Evolutionary conservation across 2,113 vertebrate genomes (phyloP).

Genomic region (Copsychus sechellarum): DNA sequence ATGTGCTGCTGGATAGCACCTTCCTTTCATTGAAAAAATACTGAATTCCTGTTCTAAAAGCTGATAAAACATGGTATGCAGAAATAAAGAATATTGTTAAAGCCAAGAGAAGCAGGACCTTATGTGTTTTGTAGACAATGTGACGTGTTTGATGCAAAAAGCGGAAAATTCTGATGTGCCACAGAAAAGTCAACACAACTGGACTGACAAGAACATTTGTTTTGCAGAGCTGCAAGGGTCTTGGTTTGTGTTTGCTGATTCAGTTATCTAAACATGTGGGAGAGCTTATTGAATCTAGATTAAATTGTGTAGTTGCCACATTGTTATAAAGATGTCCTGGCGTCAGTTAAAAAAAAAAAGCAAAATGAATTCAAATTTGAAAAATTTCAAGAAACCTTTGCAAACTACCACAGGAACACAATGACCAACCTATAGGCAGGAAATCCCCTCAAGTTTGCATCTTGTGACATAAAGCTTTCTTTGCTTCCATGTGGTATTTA

Average conservation of each 20-base stretch:
- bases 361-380: too few relatives aligned
- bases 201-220: neutral
- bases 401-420: neutral
- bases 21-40: neutral
- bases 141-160: neutral
- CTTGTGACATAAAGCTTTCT: neutral
- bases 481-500: neutral
- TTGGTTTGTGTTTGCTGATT: neutral
- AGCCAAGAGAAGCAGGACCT: neutral
- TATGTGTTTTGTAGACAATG: neutral
- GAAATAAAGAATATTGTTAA: neutral
- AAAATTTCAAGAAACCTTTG: too few relatives aligned
- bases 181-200: rapidly evolving
- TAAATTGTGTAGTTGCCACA: neutral
- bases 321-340: neutral
- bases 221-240: neutral
- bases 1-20: neutral
- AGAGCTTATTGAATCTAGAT: neutral
- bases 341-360: too few relatives aligned
- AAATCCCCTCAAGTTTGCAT: neutral
- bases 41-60: neutral
- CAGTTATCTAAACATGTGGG: neutral
- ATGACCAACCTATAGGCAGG: neutral
- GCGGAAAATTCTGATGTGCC: neutral
- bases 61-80: neutral